Percentiles rank a stretch among this genome's conserved stretches.
phyloP scores from a whole-genome alignment of 2,888 invertebrate species.

The Clivina fossor region DNA sequence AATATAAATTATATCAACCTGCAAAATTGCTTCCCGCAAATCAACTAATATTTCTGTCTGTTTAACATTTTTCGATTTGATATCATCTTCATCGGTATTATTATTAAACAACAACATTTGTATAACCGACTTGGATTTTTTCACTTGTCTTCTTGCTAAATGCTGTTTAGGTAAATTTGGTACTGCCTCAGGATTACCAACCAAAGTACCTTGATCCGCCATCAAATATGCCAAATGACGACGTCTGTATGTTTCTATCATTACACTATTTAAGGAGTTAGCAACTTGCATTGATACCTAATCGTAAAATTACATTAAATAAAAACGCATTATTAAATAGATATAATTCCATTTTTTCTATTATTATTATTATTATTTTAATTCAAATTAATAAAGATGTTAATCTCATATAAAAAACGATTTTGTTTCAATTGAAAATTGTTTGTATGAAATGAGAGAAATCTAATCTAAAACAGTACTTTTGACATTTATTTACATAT shows the following conservation, averaged over 20 bases:
- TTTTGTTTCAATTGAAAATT: not conserved
- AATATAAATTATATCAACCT: slow-evolving; percentile 55
- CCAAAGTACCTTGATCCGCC: slow-evolving; percentile 93
- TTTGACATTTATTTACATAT: too few relatives aligned
- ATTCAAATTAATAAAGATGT: too few relatives aligned
- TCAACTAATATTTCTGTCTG: slow-evolving; percentile 99
- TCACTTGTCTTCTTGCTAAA: slow-evolving; percentile 81
- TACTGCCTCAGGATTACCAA: slow-evolving; percentile 85
- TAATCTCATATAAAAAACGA: not conserved
- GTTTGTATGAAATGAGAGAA: slow-evolving; percentile 13
- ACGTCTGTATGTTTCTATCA: slow-evolving; percentile 85
- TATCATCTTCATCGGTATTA: slow-evolving; percentile 74
- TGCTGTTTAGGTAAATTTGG: slow-evolving; percentile 94
- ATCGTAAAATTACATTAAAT: slow-evolving; percentile 34
- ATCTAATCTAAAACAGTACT: not conserved
- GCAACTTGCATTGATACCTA: slow-evolving; percentile 73
- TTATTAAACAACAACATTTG: slow-evolving; percentile 86
- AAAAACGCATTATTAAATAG: not conserved
- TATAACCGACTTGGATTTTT: slow-evolving; percentile 86
- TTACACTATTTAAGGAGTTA: slow-evolving; percentile 78
- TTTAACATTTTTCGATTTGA: slow-evolving; percentile 93
- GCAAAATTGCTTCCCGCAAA: slow-evolving; percentile 91
- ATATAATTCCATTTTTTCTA: too few relatives aligned
- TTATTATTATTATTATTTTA: slow-evolving; percentile 4
- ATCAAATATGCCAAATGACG: slow-evolving; percentile 93